A percentile compares a stretch with the other conserved stretches of the same genome.
Evolutionary conservation across 2,113 vertebrate genomes (phyloP).

Genomic region (Sylvia atricapilla): DNA sequence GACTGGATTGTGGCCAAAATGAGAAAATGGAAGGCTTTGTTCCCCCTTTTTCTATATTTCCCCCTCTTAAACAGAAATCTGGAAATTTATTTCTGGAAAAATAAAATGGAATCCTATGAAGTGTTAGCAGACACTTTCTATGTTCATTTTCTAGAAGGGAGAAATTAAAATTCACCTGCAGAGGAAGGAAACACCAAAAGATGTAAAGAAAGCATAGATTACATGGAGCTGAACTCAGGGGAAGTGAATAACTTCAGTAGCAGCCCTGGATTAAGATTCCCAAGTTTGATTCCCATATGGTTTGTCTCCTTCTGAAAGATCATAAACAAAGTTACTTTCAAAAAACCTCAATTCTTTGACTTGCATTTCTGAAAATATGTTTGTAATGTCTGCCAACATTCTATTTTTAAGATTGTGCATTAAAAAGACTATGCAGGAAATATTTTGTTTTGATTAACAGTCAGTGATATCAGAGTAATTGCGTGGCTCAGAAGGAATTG

Average conservation of each 20-base stretch:
- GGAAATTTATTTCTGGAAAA: neutral
- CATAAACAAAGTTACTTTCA: neutral
- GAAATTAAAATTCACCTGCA: neutral
- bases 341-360: neutral
- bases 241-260: neutral
- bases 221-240: neutral
- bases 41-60: rapidly evolving
- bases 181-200: neutral
- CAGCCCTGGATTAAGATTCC: neutral
- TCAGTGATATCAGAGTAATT: neutral
- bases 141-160: neutral
- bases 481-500: neutral
- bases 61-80: neutral
- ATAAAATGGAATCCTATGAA: neutral
- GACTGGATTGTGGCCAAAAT: neutral
- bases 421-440: neutral
- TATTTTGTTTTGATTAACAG: slow-evolving; percentile 16
- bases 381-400: neutral
- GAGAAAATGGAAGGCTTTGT: neutral
- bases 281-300: neutral
- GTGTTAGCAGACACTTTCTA: neutral
- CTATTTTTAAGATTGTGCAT: neutral
- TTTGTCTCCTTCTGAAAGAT: neutral
- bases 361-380: neutral
- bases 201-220: neutral